Percentiles rank a stretch among this genome's conserved stretches.
Evolutionary conservation across 1,140 invertebrate species (phyloP).

Genomic region (Heliconius nattereri): DNA sequence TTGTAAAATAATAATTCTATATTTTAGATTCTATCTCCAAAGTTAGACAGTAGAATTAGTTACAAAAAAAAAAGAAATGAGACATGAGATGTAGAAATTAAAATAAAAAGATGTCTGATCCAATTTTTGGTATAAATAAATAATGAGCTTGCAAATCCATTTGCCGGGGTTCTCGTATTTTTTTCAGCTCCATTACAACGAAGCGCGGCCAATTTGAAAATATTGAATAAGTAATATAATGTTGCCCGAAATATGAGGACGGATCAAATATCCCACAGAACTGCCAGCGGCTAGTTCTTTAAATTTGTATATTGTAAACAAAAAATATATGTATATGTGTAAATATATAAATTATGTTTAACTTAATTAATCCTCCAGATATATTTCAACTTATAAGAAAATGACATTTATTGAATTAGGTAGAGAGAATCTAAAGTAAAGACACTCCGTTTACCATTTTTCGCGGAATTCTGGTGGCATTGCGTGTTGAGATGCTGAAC

Average conservation of each 20-base stretch:
- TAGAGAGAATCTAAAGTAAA: too few relatives aligned
- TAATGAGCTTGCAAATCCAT: slow-evolving; percentile 68
- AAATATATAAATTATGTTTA: too few relatives aligned
- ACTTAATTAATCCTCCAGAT: too few relatives aligned
- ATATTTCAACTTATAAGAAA: too few relatives aligned
- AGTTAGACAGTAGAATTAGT: not conserved
- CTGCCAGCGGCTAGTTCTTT: not conserved
- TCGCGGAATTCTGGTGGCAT: too few relatives aligned
- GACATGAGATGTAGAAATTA: slow-evolving; percentile 37
- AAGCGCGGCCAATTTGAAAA: slow-evolving; percentile 72
- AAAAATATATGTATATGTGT: too few relatives aligned
- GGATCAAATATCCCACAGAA: slow-evolving; percentile 50
- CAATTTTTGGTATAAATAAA: slow-evolving; percentile 62
- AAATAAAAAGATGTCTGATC: slow-evolving; percentile 42
- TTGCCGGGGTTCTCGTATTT: slow-evolving; percentile 58
- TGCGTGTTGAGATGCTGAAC: too few relatives aligned
- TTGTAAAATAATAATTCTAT: not conserved
- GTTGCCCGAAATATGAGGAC: slow-evolving; percentile 60
- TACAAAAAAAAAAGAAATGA: not conserved
- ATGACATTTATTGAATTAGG: too few relatives aligned
- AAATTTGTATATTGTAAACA: too few relatives aligned
- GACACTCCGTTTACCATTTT: too few relatives aligned
- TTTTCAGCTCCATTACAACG: slow-evolving; percentile 71
- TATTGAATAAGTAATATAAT: slow-evolving; percentile 75
- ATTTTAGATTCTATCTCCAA: not conserved